A percentile compares a stretch with the other conserved stretches of the same genome.
phyloP scores from a whole-genome alignment of 2,113 vertebrate species.

The Pelodiscus sinensis region DNA sequence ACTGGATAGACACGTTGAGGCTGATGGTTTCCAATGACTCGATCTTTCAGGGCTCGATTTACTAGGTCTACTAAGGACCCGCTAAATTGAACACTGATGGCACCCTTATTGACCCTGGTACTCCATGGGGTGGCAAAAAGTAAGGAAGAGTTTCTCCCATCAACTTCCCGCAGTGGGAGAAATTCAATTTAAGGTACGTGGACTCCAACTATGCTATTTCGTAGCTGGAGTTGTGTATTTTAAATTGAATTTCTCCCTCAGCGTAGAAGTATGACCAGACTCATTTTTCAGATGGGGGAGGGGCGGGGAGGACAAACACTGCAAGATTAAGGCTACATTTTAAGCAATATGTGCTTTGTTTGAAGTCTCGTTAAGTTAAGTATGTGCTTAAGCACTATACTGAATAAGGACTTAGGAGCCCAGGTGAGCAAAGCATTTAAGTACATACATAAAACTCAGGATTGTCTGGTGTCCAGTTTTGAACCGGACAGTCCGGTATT shows the following conservation, averaged over 20 bases:
- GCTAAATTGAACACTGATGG: no score
- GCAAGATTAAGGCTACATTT: neutral
- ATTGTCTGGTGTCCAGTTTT: no score
- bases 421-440: neutral
- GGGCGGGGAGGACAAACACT: neutral
- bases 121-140: no score
- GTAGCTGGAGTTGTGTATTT: no score
- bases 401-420: neutral
- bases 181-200: no score
- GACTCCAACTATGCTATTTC: no score
- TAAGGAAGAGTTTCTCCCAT: no score
- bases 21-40: neutral
- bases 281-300: neutral
- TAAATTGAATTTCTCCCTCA: no score
- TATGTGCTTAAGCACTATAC: slow-evolving; percentile 7
- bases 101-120: no score
- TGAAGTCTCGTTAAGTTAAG: neutral
- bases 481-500: no score
- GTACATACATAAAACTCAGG: neutral
- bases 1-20: neutral
- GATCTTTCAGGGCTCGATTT: neutral
- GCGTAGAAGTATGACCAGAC: neutral
- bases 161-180: no score
- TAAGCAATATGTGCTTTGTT: neutral
- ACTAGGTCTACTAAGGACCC: no score